phyloP scores from a whole-genome alignment of 2,888 invertebrate genomes.

The Branchipolynoe longqiensis region DNA sequence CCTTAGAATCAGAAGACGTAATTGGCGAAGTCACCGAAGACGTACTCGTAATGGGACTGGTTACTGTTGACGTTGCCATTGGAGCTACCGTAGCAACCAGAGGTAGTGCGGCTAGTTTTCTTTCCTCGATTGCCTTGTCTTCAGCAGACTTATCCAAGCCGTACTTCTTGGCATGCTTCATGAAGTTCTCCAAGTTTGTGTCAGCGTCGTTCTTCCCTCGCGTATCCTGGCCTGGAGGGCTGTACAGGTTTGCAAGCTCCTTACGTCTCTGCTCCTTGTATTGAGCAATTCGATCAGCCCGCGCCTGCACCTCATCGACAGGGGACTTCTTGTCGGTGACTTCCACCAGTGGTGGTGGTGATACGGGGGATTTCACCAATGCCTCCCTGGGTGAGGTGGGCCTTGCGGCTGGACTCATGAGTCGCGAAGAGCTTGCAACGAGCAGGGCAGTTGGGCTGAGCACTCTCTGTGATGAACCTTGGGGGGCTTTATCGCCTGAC shows the following conservation, averaged over 20 bases:
- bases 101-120: background rate
- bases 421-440: constrained; percentile 51
- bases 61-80: constrained; percentile 19
- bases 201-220: background rate
- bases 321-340: background rate
- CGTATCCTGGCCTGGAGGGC: constrained; percentile 17
- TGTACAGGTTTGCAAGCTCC: constrained; percentile 84
- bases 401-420: constrained; percentile 35
- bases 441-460: constrained; percentile 41
- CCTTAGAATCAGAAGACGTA: constrained; percentile 2
- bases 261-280: constrained; percentile 89
- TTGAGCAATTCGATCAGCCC: constrained; percentile 86
- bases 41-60: constrained; percentile 42
- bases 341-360: constrained; percentile 13
- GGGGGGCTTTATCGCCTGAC: background rate
- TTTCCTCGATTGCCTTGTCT: background rate
- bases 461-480: constrained; percentile 2
- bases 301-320: constrained; percentile 42
- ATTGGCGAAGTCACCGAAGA: background rate
- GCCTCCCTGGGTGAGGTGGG: background rate
- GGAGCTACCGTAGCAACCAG: constrained; percentile 37
- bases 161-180: constrained; percentile 41
- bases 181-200: constrained; percentile 45
- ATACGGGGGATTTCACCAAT: background rate
- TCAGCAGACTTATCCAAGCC: constrained; percentile 15